Conservation (phyloP, 1,140 invertebrate genomes). For the Platorchestia sp. region DNA sequence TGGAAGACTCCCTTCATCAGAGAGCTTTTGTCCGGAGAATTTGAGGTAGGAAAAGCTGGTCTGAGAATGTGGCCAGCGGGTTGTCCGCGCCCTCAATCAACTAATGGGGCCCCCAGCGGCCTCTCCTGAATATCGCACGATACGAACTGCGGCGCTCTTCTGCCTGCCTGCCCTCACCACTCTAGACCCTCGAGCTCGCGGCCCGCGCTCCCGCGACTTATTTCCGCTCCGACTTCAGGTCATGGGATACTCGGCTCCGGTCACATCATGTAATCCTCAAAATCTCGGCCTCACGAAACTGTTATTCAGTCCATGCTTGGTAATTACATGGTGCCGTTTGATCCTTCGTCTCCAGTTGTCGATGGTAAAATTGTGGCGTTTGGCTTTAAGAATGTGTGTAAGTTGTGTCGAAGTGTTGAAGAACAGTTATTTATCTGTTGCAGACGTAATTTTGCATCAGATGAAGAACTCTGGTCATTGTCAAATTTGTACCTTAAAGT, state of each 20-base stretch:
- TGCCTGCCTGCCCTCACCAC: background rate
- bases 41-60: background rate
- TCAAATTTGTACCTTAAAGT: too few relatives aligned
- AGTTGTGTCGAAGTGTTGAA: too few relatives aligned
- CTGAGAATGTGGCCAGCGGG: background rate
- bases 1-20: background rate
- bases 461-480: too few relatives aligned
- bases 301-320: too few relatives aligned
- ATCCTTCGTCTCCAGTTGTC: too few relatives aligned
- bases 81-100: slow-evolving; percentile 12
- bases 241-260: background rate
- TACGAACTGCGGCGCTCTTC: background rate
- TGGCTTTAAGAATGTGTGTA: too few relatives aligned
- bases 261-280: background rate
- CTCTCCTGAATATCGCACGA: background rate
- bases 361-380: too few relatives aligned
- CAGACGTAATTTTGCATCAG: too few relatives aligned
- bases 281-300: background rate
- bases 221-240: background rate
- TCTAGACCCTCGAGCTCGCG: background rate
- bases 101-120: background rate
- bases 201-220: background rate
- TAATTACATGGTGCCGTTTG: too few relatives aligned
- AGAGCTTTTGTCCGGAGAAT: background rate
- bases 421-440: too few relatives aligned